phyloP scores from a whole-genome alignment of 2,797 vertebrate species.

The Karalla daura region DNA sequence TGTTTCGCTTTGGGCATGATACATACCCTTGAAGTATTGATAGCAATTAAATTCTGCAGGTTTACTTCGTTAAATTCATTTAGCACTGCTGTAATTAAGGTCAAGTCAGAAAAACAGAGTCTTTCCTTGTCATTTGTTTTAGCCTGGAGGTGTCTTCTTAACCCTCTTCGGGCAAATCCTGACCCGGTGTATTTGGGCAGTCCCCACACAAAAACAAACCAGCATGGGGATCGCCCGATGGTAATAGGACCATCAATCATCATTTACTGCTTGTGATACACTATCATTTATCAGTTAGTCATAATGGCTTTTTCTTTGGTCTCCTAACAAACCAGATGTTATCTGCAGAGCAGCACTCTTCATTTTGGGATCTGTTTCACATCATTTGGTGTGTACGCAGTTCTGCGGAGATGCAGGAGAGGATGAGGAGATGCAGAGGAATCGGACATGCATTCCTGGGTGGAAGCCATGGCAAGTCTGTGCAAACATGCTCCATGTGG shows the following conservation, averaged over 20 bases:
- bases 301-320: constrained; percentile 22
- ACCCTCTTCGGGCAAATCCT: constrained; percentile 54
- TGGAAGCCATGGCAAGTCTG: constrained; percentile 66
- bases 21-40: neutral
- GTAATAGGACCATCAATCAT: constrained; percentile 62
- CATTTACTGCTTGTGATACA: constrained; percentile 36
- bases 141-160: constrained; percentile 64
- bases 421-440: constrained; percentile 53
- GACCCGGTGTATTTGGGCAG: constrained; percentile 45
- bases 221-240: constrained; percentile 46
- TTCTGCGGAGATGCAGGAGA: constrained; percentile 39
- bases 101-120: constrained; percentile 26
- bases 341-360: constrained; percentile 15
- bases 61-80: constrained; percentile 16
- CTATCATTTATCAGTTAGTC: constrained; percentile 50
- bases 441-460: constrained; percentile 78
- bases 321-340: constrained; percentile 48
- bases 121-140: constrained; percentile 59
- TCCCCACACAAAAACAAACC: constrained; percentile 67
- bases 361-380: constrained; percentile 41
- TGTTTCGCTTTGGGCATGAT: too few species aligned
- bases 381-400: constrained; percentile 14
- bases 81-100: constrained; percentile 6
- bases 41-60: neutral
- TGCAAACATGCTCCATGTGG: constrained; percentile 80